Evolutionary conservation across 2,888 invertebrate species (phyloP).

Genomic region (Ornithoptera priamus): DNA sequence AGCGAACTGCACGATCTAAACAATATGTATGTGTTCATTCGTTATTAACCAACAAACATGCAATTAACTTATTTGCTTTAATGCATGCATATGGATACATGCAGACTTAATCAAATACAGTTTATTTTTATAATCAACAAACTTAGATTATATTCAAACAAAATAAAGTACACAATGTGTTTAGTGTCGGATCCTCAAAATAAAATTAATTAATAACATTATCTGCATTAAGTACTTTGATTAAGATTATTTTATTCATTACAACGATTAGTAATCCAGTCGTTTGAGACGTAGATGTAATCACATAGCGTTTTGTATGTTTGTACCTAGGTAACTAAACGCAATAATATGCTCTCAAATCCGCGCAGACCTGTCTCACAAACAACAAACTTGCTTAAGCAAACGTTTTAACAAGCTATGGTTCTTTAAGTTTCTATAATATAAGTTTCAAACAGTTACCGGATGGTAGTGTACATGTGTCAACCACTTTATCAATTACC

Average conservation of each 20-base stretch:
- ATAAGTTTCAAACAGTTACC: constrained; percentile 47
- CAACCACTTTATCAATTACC: constrained; percentile 67
- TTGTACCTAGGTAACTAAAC: constrained; percentile 11
- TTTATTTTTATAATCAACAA: too few species aligned
- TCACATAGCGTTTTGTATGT: constrained; percentile 9
- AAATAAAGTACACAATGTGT: background rate
- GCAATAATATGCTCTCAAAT: constrained; percentile 6
- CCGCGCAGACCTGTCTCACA: constrained; percentile 26
- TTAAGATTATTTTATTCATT: background rate
- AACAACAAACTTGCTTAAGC: constrained; percentile 23
- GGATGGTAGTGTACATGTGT: constrained; percentile 48
- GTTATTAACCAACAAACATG: background rate
- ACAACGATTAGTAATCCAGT: constrained; percentile 8
- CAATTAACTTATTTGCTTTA: background rate
- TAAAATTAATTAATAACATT: too few species aligned
- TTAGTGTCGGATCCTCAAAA: background rate
- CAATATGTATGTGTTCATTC: background rate
- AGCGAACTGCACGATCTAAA: background rate
- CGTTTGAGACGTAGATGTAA: background rate
- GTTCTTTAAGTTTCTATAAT: constrained; percentile 42
- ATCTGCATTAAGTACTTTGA: background rate
- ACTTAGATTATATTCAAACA: background rate
- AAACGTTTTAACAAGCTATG: constrained; percentile 6
- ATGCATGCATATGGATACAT: too few species aligned
- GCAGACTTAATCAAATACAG: too few species aligned